These are phyloP conservation scores for Hetaerina americana DNA, from an alignment of 1,140 invertebrate species.

Conservation along the genomic window DNA sequence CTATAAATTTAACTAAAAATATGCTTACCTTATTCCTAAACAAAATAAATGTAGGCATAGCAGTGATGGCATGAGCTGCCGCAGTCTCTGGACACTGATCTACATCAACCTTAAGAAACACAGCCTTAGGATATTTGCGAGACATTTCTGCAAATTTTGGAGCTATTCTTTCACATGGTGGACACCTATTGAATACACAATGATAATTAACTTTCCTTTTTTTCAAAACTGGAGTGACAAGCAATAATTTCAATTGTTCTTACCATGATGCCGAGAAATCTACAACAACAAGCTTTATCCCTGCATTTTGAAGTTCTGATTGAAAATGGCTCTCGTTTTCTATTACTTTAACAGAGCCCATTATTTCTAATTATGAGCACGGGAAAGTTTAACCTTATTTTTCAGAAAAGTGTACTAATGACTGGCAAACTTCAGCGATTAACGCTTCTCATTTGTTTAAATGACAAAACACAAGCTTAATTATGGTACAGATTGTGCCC, in stretches of 20 bases:
- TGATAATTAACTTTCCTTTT: not conserved
- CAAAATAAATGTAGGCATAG: slow-evolving; percentile 98
- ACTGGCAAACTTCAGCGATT: not conserved
- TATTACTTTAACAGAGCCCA: not conserved
- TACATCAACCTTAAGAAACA: slow-evolving; percentile 93
- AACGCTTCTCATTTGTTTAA: not conserved
- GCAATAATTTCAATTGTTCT: slow-evolving; percentile 18
- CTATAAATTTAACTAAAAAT: no score
- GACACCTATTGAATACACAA: slow-evolving; percentile 56
- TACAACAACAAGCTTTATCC: slow-evolving; percentile 80
- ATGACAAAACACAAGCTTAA: not conserved
- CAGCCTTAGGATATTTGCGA: slow-evolving; percentile 68
- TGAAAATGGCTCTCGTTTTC: slow-evolving; percentile 40
- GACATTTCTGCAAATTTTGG: slow-evolving; percentile 80
- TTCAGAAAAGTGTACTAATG: not conserved
- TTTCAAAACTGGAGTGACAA: not conserved
- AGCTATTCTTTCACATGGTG: slow-evolving; percentile 85
- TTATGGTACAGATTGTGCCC: no score
- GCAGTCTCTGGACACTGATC: slow-evolving; percentile 80
- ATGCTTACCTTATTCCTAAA: slow-evolving; percentile 76
- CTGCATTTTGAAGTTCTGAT: slow-evolving; percentile 61
- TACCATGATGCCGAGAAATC: slow-evolving; percentile 88
- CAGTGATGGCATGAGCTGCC: slow-evolving; percentile 67
- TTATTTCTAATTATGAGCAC: not conserved
- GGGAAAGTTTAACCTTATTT: not conserved